Percentiles rank a stretch among this genome's conserved stretches.
phyloP scores from a whole-genome alignment of 2,888 invertebrate species.

The Panorpa germanica region DNA sequence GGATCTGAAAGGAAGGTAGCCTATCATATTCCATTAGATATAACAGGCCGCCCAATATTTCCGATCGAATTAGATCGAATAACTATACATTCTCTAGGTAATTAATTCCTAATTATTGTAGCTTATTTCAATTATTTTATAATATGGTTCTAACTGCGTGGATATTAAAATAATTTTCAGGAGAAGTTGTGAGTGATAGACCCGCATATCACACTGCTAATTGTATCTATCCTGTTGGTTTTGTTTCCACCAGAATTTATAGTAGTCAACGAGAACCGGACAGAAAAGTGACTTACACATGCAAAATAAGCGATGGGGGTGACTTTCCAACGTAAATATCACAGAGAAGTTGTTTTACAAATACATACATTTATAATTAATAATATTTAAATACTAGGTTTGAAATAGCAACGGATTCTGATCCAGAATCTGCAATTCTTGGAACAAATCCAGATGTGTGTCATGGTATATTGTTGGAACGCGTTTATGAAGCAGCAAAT shows the following conservation, averaged over 20 bases:
- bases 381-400: conserved; percentile 28
- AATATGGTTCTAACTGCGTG: too few species aligned
- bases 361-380: conserved; percentile 10
- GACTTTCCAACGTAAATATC: conserved; percentile 37
- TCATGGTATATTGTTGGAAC: conserved; percentile 43
- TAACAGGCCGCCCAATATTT: conserved; percentile 47
- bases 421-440: conserved; percentile 40
- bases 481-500: conserved; percentile 33
- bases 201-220: conserved; percentile 49
- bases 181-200: conserved; percentile 50
- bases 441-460: conserved; percentile 52
- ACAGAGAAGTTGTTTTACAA: conserved; percentile 6
- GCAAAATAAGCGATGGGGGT: conserved; percentile 59
- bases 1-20: conserved; percentile 26
- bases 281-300: conserved; percentile 55
- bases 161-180: too few species aligned
- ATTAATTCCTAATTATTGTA: too few species aligned
- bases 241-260: conserved; percentile 55
- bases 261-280: conserved; percentile 50
- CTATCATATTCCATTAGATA: conserved; percentile 42
- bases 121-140: too few species aligned
- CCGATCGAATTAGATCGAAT: conserved; percentile 51
- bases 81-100: conserved; percentile 53
- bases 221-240: conserved; percentile 59
- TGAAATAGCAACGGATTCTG: conserved; percentile 60